Evolutionary conservation across 2,888 invertebrate genomes (phyloP).

Genomic region (Leucophenga montana): DNA sequence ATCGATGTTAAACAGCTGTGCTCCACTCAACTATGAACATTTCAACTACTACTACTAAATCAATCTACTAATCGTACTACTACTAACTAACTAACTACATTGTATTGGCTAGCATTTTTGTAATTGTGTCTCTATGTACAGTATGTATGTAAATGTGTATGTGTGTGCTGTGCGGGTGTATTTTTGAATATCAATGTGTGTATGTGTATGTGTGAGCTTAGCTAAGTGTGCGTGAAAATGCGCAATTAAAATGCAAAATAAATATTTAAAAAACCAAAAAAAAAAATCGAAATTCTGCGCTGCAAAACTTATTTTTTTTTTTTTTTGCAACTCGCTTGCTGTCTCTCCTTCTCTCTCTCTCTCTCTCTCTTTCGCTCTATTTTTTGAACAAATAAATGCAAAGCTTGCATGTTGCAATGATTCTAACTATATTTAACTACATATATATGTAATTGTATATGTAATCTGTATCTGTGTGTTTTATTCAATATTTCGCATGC

Average conservation of each 20-base stretch:
- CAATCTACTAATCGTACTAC: slow-evolving; percentile 6
- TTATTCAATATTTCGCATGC: slow-evolving; percentile 6
- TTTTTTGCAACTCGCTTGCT: neutral
- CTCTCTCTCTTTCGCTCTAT: neutral
- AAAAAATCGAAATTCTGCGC: slow-evolving; percentile 44
- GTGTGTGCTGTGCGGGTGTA: slow-evolving; percentile 7
- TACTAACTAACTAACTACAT: neutral
- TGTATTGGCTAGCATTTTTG: slow-evolving; percentile 5
- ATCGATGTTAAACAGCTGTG: slow-evolving; percentile 27
- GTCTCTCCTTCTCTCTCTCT: neutral
- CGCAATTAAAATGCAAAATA: neutral
- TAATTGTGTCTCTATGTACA: neutral
- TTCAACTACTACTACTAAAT: slow-evolving; percentile 3
- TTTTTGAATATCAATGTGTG: slow-evolving; percentile 11
- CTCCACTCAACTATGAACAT: slow-evolving; percentile 12
- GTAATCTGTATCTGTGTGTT: no score
- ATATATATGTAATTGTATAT: neutral
- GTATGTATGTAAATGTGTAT: slow-evolving; percentile 35
- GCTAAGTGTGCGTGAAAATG: slow-evolving; percentile 32
- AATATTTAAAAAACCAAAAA: slow-evolving; percentile 23
- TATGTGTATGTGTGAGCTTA: slow-evolving; percentile 13
- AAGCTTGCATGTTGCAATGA: slow-evolving; percentile 25
- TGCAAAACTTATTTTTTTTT: slow-evolving; percentile 43
- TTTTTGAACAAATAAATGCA: neutral
- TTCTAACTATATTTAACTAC: neutral